Evolutionary conservation across 2,113 vertebrate genomes (phyloP).

Genomic region (Lophura nycthemera): DNA sequence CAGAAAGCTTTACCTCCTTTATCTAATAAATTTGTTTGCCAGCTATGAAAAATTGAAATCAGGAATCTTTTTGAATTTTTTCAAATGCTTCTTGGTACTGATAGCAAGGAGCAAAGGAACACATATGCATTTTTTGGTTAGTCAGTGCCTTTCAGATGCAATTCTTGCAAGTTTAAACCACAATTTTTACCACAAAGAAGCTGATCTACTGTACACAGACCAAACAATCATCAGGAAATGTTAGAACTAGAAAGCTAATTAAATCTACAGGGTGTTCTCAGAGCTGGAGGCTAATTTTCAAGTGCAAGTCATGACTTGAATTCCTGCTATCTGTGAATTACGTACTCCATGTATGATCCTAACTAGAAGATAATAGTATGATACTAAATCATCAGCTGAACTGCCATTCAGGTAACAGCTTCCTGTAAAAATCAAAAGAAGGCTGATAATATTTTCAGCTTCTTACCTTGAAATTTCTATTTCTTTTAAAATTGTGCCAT

Average conservation of each 20-base stretch:
- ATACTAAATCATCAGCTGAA: not conserved
- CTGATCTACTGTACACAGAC: not conserved
- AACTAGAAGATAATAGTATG: not conserved
- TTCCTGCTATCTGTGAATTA: not conserved
- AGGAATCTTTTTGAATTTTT: not conserved
- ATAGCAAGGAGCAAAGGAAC: rapidly evolving
- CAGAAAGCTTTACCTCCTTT: not conserved
- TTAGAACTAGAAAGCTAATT: not conserved
- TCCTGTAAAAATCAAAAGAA: not conserved
- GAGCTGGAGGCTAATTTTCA: not conserved
- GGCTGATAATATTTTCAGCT: not conserved
- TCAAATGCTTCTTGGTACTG: not conserved
- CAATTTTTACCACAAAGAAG: not conserved
- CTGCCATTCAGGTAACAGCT: not conserved
- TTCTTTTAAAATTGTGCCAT: not conserved
- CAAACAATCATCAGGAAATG: not conserved
- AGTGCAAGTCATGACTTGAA: constrained; percentile 16
- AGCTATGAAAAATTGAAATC: not conserved
- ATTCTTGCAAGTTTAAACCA: not conserved
- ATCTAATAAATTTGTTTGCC: not conserved
- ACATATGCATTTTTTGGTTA: rapidly evolving
- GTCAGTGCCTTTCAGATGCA: not conserved
- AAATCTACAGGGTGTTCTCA: not conserved
- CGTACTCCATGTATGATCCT: not conserved
- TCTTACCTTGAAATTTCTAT: not conserved